Conservation (phyloP, 2,113 vertebrate species). For the Phoxinus phoxinus region DNA sequence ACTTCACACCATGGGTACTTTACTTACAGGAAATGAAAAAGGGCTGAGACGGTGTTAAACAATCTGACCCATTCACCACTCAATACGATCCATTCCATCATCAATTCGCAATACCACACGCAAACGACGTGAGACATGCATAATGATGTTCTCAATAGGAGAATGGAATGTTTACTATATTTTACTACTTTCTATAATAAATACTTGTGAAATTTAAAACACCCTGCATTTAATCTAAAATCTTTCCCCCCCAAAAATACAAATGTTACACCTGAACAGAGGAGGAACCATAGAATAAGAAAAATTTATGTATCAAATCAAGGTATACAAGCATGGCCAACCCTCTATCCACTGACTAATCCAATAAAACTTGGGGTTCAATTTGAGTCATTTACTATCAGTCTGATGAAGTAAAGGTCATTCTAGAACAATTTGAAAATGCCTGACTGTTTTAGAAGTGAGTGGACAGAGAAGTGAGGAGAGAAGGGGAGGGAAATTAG, state of each 20-base stretch:
- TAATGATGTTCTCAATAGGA: background rate
- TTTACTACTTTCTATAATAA: background rate
- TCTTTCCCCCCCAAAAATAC: background rate
- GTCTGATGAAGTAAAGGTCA: slow-evolving; percentile 6
- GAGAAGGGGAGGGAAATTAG: background rate
- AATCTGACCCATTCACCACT: slow-evolving; percentile 7
- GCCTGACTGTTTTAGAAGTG: background rate
- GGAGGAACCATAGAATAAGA: background rate
- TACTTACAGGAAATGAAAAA: slow-evolving; percentile 42
- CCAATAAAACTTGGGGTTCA: background rate
- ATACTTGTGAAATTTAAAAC: background rate
- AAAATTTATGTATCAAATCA: slow-evolving; percentile 8
- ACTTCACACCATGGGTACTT: slow-evolving; percentile 32
- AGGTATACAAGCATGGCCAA: background rate
- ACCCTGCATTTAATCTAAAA: background rate
- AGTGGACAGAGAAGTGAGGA: background rate
- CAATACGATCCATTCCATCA: slow-evolving; percentile 6
- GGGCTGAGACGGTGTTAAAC: slow-evolving; percentile 33
- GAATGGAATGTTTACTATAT: background rate
- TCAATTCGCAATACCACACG: background rate
- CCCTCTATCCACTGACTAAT: background rate
- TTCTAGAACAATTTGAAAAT: background rate
- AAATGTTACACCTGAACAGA: background rate
- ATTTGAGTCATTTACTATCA: background rate
- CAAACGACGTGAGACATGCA: background rate